phyloP scores from a whole-genome alignment of 2,888 invertebrate genomes.

The Anodontia alba region DNA sequence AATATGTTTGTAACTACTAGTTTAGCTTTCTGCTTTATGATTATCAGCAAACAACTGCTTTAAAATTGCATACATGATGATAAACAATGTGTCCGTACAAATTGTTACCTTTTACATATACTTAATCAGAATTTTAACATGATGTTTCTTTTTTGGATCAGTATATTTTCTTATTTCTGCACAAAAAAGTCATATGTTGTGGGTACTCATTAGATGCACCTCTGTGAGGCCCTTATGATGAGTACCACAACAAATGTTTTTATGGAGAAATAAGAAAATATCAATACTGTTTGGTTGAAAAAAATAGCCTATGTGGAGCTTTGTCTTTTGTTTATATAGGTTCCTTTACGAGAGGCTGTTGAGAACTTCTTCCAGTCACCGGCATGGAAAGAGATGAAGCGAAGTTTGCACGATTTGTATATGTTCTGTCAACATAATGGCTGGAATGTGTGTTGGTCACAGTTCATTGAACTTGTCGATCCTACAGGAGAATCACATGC shows the following conservation, averaged over 20 bases:
- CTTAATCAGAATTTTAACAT: too few species aligned
- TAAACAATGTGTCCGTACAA: too few species aligned
- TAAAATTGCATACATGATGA: too few species aligned
- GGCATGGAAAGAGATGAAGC: slow-evolving; percentile 91
- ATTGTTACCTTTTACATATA: too few species aligned
- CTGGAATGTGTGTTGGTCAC: slow-evolving; percentile 94
- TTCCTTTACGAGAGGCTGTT: slow-evolving; percentile 90
- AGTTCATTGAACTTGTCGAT: slow-evolving; percentile 93
- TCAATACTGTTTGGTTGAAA: too few species aligned
- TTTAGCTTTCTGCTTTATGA: too few species aligned
- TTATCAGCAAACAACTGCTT: too few species aligned
- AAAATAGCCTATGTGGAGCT: too few species aligned
- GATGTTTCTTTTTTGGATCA: too few species aligned
- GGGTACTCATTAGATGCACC: neutral
- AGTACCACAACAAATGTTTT: neutral
- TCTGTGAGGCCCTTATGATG: neutral
- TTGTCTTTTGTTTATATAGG: slow-evolving; percentile 83
- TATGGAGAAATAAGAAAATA: neutral
- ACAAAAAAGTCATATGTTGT: neutral
- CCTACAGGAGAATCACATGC: slow-evolving; percentile 96
- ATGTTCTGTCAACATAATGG: slow-evolving; percentile 93
- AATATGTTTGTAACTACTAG: too few species aligned
- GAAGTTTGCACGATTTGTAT: slow-evolving; percentile 89
- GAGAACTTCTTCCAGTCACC: slow-evolving; percentile 92
- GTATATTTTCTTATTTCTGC: too few species aligned